phyloP scores from a whole-genome alignment of 2,797 vertebrate species.

The Nyctalus aviator region DNA sequence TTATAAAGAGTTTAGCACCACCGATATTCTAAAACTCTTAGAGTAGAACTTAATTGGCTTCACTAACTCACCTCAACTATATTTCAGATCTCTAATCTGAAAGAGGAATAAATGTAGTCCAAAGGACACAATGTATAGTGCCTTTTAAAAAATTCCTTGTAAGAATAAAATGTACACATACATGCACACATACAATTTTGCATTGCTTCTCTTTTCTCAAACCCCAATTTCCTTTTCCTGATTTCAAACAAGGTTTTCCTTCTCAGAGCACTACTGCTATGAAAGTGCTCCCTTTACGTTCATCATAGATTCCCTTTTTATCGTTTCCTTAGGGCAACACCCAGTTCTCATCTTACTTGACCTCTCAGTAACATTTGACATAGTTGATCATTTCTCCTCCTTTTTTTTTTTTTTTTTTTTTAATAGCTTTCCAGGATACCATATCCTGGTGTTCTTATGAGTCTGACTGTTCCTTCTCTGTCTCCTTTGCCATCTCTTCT shows the following conservation, averaged over 20 bases:
- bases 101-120: neutral
- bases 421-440: neutral
- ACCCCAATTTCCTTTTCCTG: neutral
- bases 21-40: conserved; percentile 28
- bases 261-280: neutral
- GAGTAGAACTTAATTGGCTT: neutral
- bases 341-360: neutral
- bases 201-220: conserved; percentile 10
- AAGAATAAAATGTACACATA: neutral
- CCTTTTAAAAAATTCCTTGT: neutral
- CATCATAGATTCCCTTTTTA: neutral
- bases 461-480: neutral
- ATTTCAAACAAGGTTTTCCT: conserved; percentile 23
- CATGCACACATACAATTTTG: neutral
- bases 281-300: neutral
- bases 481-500: neutral
- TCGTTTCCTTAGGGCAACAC: neutral
- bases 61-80: neutral
- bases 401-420: neutral
- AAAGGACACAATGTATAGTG: neutral
- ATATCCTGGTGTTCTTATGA: neutral
- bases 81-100: neutral
- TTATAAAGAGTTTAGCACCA: neutral
- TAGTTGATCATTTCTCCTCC: neutral
- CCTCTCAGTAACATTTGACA: neutral